These are phyloP conservation scores for Enteromius fasciolatus DNA, from an alignment of 2,797 vertebrate genomes.

Conservation along the genomic window DNA sequence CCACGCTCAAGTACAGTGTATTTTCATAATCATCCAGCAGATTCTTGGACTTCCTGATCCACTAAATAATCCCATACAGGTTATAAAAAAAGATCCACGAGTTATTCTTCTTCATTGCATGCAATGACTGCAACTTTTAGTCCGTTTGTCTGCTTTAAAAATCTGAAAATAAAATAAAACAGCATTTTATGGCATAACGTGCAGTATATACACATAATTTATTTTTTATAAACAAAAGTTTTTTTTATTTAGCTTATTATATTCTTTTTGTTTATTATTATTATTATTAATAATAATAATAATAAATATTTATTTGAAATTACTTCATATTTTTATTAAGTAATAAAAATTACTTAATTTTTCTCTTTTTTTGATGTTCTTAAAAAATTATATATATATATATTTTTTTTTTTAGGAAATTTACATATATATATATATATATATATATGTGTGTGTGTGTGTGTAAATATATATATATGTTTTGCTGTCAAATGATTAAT, in stretches of 20 bases:
- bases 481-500: too few relatives aligned
- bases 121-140: not conserved
- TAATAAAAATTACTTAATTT: too few relatives aligned
- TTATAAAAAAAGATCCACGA: not conserved
- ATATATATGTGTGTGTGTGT: too few relatives aligned
- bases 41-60: not conserved
- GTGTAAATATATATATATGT: too few relatives aligned
- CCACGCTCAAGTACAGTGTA: not conserved
- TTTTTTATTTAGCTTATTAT: too few relatives aligned
- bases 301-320: too few relatives aligned
- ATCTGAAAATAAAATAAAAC: too few relatives aligned
- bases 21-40: constrained; percentile 22
- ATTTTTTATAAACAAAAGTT: not conserved
- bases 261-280: not conserved
- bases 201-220: not conserved
- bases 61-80: constrained; percentile 1
- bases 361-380: not conserved
- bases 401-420: too few relatives aligned
- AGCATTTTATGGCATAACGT: not conserved
- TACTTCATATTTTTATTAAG: too few relatives aligned
- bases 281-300: too few relatives aligned
- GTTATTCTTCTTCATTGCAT: not conserved
- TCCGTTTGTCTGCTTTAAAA: not conserved
- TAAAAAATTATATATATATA: too few relatives aligned
- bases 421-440: too few relatives aligned